Conservation (phyloP, 2,888 invertebrate genomes). For the Euclidia mi region DNA sequence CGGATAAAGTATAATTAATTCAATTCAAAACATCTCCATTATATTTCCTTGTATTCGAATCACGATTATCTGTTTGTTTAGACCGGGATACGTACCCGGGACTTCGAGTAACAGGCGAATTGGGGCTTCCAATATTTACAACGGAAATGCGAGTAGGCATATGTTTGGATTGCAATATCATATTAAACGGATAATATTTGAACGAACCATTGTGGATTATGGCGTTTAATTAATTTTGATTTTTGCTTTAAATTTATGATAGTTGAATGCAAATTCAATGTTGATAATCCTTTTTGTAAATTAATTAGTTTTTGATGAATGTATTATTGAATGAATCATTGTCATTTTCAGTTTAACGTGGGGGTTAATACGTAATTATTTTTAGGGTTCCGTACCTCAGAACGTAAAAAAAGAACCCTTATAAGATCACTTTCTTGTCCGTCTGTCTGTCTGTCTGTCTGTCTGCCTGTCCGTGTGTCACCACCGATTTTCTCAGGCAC, state of each 20-base stretch:
- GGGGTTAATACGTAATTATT: neutral
- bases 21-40: conserved; percentile 58
- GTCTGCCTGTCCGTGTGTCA: too few relatives aligned
- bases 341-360: neutral
- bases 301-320: conserved; percentile 1
- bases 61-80: conserved; percentile 70
- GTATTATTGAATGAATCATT: conserved; percentile 2
- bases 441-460: too few relatives aligned
- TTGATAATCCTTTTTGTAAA: too few relatives aligned
- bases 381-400: too few relatives aligned
- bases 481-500: too few relatives aligned
- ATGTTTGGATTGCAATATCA: conserved; percentile 74
- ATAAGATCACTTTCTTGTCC: too few relatives aligned
- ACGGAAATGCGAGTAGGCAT: conserved; percentile 74
- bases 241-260: conserved; percentile 6
- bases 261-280: too few relatives aligned
- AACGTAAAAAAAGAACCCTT: too few relatives aligned
- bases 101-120: conserved; percentile 64
- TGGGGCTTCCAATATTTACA: conserved; percentile 76
- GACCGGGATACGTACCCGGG: conserved; percentile 63
- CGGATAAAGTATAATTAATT: conserved; percentile 55
- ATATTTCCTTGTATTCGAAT: conserved; percentile 62
- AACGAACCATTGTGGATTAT: conserved; percentile 4
- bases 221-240: conserved; percentile 25
- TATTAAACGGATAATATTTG: conserved; percentile 52